These are phyloP conservation scores for Coregonus suidteri DNA, from an alignment of 2,797 vertebrate genomes.

Conservation along the genomic window DNA sequence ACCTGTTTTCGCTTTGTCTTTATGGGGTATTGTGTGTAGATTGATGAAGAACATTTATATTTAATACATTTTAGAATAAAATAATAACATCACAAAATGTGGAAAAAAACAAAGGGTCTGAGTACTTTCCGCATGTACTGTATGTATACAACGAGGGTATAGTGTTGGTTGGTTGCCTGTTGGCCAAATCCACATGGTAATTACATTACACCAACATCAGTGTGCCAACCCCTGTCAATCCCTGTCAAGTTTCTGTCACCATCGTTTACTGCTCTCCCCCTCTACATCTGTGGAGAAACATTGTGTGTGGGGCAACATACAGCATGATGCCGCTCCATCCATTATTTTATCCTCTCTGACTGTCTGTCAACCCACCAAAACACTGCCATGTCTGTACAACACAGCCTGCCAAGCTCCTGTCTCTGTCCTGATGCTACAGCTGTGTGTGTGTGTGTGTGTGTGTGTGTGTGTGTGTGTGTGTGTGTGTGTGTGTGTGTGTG, in stretches of 20 bases:
- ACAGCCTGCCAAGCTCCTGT: constrained; percentile 8
- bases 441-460: not conserved
- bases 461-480: constrained; percentile 6
- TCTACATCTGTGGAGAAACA: constrained; percentile 33
- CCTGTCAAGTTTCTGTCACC: not conserved
- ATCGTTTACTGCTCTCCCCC: constrained; percentile 16
- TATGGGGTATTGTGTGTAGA: too few species aligned
- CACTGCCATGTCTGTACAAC: constrained; percentile 28
- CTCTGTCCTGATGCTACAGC: not conserved
- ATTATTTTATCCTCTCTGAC: constrained; percentile 41
- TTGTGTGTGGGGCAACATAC: constrained; percentile 16
- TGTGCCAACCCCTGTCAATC: not conserved
- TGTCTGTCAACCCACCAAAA: constrained; percentile 28
- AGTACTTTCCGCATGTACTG: too few species aligned
- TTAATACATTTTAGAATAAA: too few species aligned
- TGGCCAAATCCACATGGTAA: not conserved
- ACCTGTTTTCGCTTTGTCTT: too few species aligned
- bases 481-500: constrained; percentile 5
- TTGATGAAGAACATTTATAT: too few species aligned
- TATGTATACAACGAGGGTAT: not conserved
- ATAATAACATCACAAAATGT: too few species aligned
- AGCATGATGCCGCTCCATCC: constrained; percentile 29
- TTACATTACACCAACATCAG: not conserved
- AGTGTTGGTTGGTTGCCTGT: constrained; percentile 1
- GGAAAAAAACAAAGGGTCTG: too few species aligned